Percentiles rank a stretch among this genome's conserved stretches.
Conservation (phyloP, 1,140 invertebrate genomes). For the Drosophila tristis region DNA sequence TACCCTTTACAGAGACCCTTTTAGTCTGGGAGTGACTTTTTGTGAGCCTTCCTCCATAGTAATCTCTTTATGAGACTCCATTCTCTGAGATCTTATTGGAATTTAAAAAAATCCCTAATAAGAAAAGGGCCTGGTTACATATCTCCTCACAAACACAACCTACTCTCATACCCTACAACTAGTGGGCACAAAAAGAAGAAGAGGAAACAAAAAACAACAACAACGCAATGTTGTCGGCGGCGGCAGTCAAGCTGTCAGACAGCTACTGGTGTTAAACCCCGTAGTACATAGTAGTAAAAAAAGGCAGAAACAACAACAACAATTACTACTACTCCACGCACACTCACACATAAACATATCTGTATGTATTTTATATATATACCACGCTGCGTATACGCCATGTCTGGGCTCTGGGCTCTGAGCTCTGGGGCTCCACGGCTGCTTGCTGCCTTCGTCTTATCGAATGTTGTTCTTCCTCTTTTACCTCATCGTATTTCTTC, state of each 20-base stretch:
- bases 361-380: constrained; percentile 9
- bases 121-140: too few relatives aligned
- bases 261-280: constrained; percentile 77
- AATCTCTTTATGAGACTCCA: too few relatives aligned
- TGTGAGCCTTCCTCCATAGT: too few relatives aligned
- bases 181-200: constrained; percentile 11
- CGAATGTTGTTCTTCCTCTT: constrained; percentile 36
- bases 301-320: constrained; percentile 24
- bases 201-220: constrained; percentile 50
- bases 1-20: too few relatives aligned
- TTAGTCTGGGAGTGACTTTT: too few relatives aligned
- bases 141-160: too few relatives aligned
- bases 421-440: constrained; percentile 11
- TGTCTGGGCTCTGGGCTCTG: constrained; percentile 41
- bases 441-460: constrained; percentile 46
- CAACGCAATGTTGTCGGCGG: constrained; percentile 23
- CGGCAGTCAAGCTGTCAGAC: constrained; percentile 76
- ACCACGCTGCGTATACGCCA: constrained; percentile 75
- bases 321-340: constrained; percentile 23
- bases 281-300: constrained; percentile 65
- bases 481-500: constrained; percentile 17
- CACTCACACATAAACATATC: constrained; percentile 15
- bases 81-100: too few relatives aligned
- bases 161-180: too few relatives aligned
- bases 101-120: too few relatives aligned